These are phyloP conservation scores for Heterocephalus glaber DNA, from an alignment of 2,113 vertebrate genomes.

Conservation along the genomic window DNA sequence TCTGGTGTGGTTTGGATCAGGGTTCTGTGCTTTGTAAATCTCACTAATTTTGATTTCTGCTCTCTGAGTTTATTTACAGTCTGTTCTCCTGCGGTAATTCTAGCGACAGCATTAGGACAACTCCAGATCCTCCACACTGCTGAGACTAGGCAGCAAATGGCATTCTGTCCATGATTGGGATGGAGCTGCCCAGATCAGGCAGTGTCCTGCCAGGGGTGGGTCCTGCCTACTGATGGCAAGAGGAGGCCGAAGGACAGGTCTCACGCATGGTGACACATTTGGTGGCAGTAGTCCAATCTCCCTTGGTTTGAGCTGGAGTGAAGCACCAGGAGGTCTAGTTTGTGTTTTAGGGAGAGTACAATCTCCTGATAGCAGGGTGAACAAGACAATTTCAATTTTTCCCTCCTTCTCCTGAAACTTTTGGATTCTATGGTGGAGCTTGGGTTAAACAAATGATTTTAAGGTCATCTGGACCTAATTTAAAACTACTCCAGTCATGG, in stretches of 20 bases:
- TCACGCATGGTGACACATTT: not conserved
- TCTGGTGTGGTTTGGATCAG: not conserved
- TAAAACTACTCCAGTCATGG: not conserved
- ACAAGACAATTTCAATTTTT: not conserved
- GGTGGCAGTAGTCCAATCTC: too few relatives aligned
- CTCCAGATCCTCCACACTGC: conserved; percentile 29
- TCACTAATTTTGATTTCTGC: not conserved
- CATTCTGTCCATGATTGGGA: not conserved
- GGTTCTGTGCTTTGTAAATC: not conserved
- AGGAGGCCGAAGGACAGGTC: not conserved
- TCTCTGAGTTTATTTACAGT: not conserved
- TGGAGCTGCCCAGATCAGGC: not conserved
- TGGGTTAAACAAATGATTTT: not conserved
- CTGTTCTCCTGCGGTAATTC: not conserved
- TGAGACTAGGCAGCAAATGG: not conserved
- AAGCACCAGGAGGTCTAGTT: not conserved
- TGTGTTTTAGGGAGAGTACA: not conserved
- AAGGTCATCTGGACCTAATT: not conserved
- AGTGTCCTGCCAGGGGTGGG: not conserved
- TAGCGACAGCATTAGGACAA: not conserved
- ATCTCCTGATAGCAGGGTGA: not conserved
- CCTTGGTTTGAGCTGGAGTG: not conserved
- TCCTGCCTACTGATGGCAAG: not conserved
- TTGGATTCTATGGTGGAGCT: not conserved
- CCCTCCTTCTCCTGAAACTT: not conserved